phyloP scores from a whole-genome alignment of 2,113 vertebrate species.

The Aldabrachelys gigantea region DNA sequence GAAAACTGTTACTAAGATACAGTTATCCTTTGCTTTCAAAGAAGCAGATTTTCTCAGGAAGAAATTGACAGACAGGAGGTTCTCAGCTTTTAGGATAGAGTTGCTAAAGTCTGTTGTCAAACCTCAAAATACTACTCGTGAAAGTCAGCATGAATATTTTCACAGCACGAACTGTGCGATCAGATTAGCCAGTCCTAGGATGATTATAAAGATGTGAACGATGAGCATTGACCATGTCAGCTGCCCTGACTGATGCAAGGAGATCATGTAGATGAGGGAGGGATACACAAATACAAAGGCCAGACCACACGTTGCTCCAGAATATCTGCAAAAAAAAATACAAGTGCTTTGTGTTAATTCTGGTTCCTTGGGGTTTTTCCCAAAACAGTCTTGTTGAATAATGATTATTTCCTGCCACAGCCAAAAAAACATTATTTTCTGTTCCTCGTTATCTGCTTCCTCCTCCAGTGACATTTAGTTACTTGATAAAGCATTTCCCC shows the following conservation, averaged over 20 bases:
- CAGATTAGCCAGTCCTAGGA: constrained; percentile 90
- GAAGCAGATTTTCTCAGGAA: constrained; percentile 25
- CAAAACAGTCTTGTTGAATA: not conserved
- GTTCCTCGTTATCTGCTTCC: not conserved
- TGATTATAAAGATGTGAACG: constrained; percentile 88
- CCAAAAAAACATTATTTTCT: constrained; percentile 34
- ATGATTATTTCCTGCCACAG: not conserved
- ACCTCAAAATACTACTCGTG: constrained; percentile 47
- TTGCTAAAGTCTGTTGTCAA: constrained; percentile 54
- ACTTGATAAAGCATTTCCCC: not conserved
- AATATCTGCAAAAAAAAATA: constrained; percentile 82
- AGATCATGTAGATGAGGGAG: constrained; percentile 89
- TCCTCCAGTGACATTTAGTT: not conserved
- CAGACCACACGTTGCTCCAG: constrained; percentile 93
- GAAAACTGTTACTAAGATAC: not conserved
- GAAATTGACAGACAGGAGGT: not conserved
- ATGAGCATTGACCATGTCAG: constrained; percentile 85
- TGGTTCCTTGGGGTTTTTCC: not conserved
- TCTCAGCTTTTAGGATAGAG: not conserved
- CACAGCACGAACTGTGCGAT: constrained; percentile 94
- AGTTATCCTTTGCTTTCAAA: constrained; percentile 2
- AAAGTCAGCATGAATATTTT: constrained; percentile 56
- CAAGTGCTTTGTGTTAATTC: not conserved
- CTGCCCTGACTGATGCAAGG: constrained; percentile 77
- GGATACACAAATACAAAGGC: constrained; percentile 95